Conservation (phyloP, 2,797 vertebrate genomes). For the Gymnopithys bicolor region DNA sequence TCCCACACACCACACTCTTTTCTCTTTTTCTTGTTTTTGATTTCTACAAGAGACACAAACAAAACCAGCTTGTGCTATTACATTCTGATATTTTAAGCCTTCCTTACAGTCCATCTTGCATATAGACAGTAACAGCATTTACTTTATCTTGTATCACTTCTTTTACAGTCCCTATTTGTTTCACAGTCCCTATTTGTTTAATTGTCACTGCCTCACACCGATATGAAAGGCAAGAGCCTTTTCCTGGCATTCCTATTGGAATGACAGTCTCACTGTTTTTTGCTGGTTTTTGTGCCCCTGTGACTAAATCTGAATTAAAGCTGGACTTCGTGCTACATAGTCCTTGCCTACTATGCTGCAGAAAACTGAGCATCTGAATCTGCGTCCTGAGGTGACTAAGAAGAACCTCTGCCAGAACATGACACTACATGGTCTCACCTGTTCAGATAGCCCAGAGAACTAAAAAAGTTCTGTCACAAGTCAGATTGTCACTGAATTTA, state of each 20-base stretch:
- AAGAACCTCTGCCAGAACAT: background rate
- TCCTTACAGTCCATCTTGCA: background rate
- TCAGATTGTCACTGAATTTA: background rate
- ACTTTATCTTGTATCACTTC: background rate
- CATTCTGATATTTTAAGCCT: background rate
- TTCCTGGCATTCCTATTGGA: background rate
- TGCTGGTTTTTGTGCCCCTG: background rate
- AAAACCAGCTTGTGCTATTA: background rate
- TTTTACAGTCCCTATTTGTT: background rate
- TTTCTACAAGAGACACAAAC: background rate
- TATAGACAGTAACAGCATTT: background rate
- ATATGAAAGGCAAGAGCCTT: background rate
- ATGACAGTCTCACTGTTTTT: background rate
- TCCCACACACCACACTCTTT: background rate
- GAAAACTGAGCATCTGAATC: background rate
- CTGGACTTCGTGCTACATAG: background rate
- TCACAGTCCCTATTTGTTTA: background rate
- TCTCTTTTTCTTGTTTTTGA: background rate
- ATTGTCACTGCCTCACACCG: background rate
- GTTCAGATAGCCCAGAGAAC: background rate
- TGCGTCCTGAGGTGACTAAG: background rate
- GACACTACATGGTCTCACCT: background rate
- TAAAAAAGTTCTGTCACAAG: background rate
- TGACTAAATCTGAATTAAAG: background rate
- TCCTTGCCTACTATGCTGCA: background rate